phyloP scores from a whole-genome alignment of 1,140 invertebrate genomes.

The Drosophila miranda region DNA sequence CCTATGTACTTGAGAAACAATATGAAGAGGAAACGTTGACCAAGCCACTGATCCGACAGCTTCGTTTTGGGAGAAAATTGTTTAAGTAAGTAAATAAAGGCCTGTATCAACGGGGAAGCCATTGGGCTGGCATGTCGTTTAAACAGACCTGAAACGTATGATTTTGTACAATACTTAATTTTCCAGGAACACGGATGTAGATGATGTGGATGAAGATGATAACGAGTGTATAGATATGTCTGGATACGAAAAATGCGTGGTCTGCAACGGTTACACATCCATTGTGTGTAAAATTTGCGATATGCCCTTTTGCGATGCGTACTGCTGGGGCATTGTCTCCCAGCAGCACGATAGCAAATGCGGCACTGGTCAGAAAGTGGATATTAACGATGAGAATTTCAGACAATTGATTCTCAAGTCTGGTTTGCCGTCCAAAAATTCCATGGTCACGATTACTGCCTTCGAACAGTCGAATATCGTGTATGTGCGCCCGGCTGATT shows the following conservation, averaged over 20 bases:
- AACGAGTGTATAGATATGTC: no score
- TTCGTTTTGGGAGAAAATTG: constrained; percentile 37
- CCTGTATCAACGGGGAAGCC: no score
- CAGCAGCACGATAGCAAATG: constrained; percentile 34
- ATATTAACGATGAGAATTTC: constrained; percentile 1
- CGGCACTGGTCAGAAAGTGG: constrained; percentile 3
- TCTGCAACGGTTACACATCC: constrained; percentile 45
- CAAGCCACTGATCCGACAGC: constrained; percentile 7
- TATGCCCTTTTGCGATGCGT: constrained; percentile 49
- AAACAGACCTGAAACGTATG: no score
- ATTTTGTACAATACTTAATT: no score
- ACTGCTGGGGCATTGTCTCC: constrained; percentile 35
- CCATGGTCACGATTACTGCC: constrained; percentile 62
- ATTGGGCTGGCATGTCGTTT: no score
- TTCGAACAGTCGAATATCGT: constrained; percentile 66
- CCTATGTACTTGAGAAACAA: constrained; percentile 13
- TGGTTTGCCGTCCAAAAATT: constrained; percentile 37
- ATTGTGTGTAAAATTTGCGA: constrained; percentile 40
- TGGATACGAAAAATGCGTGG: constrained; percentile 15
- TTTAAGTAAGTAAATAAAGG: no score
- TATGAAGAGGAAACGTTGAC: neutral
- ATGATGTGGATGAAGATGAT: no score
- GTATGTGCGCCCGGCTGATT: constrained; percentile 58
- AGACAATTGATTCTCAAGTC: neutral
- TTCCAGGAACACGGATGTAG: no score